These are phyloP conservation scores for Leucopsar rothschildi DNA, from an alignment of 2,113 vertebrate species.

Conservation along the genomic window DNA sequence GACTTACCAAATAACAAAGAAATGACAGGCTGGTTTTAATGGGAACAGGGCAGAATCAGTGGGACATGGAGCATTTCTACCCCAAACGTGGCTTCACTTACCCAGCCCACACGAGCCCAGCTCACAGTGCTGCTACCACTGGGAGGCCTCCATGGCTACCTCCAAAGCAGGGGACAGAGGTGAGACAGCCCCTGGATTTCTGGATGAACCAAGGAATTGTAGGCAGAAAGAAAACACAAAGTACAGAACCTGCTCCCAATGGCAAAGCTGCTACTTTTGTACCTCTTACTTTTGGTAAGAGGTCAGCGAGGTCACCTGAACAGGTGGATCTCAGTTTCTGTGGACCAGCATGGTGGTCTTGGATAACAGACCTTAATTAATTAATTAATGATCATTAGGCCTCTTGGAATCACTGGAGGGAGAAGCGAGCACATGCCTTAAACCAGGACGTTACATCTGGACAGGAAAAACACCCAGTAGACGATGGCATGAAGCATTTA, in stretches of 20 bases:
- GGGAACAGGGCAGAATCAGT: background rate
- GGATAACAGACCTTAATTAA: background rate
- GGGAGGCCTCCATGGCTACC: fast-evolving
- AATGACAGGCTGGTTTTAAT: background rate
- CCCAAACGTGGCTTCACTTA: background rate
- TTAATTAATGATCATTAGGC: background rate
- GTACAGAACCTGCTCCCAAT: background rate
- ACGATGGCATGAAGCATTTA: slow-evolving; percentile 34
- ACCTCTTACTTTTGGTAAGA: background rate
- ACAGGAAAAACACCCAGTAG: background rate
- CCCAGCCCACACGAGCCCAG: fast-evolving
- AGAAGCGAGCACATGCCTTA: background rate
- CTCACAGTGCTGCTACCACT: background rate
- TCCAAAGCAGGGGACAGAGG: background rate
- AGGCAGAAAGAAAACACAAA: background rate
- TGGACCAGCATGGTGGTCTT: fast-evolving
- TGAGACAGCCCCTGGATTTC: background rate
- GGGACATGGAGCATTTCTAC: background rate
- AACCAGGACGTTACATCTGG: slow-evolving; percentile 32
- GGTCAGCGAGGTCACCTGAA: background rate
- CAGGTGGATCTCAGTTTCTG: background rate
- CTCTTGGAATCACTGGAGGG: background rate
- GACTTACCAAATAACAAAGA: background rate
- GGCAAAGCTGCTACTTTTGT: background rate
- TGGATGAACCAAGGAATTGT: background rate